Conservation (phyloP, 1,140 invertebrate genomes). For the Anthonomus grandis region DNA sequence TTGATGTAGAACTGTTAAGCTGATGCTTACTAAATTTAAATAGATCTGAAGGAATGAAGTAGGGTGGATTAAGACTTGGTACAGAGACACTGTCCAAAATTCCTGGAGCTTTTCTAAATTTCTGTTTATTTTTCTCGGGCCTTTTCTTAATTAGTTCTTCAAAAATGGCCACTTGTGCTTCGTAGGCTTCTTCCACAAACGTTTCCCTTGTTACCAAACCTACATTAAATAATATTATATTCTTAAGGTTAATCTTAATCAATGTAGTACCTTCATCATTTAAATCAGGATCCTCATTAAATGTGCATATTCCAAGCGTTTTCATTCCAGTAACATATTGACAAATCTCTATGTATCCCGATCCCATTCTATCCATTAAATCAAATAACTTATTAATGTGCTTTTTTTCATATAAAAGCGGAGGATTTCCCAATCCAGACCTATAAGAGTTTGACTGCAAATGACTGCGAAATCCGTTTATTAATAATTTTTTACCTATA, state of each 20-base stretch:
- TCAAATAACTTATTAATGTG: constrained; percentile 40
- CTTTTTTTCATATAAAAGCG: constrained; percentile 46
- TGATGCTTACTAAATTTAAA: constrained; percentile 8
- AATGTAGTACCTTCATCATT: constrained; percentile 23
- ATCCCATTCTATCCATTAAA: constrained; percentile 41
- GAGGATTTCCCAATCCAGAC: constrained; percentile 48
- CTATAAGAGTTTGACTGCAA: neutral
- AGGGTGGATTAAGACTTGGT: constrained; percentile 8
- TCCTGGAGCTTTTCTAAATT: neutral
- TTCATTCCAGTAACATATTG: constrained; percentile 40
- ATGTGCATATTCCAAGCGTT: constrained; percentile 37
- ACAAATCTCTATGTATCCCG: constrained; percentile 36
- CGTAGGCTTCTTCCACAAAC: constrained; percentile 37
- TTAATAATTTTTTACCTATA: constrained; percentile 40
- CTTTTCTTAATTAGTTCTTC: constrained; percentile 27
- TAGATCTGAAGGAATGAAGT: constrained; percentile 22
- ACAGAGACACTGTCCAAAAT: constrained; percentile 6
- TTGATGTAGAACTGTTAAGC: neutral
- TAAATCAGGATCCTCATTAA: constrained; percentile 28
- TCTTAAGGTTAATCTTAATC: neutral
- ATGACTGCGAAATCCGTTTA: neutral
- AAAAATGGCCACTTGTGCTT: constrained; percentile 21
- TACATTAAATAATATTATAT: too few species aligned
- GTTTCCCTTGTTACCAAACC: constrained; percentile 25
- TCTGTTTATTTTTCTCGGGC: neutral